Base-by-base conservation (phyloP, 2,797 vertebrate genomes). In the Acipenser ruthenus region DNA sequence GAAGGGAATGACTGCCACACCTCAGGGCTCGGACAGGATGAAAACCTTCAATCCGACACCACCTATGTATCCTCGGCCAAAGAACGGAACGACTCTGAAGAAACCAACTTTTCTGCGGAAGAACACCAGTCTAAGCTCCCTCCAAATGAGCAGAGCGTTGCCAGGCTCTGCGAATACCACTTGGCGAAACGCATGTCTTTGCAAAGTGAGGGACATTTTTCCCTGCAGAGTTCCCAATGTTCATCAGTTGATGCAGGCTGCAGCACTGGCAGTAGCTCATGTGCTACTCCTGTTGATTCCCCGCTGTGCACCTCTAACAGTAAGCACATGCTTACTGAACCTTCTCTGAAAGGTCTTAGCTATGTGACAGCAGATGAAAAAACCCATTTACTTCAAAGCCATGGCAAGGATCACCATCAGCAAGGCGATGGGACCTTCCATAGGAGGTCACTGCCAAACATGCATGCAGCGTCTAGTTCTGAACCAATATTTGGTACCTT, bases 211-310 rank as follows among this genome's bases (percentile, higher is more conserved):
- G 94, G 93, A 47, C 83, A 91, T 71, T 93, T 95, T 79, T 97
- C 95, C 0, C 90, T 98, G 50, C 95, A 97, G 74, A 95, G 93
- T 73, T 98, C 97, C 0, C 95, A 98, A 71, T 93, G 93, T 79
- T 99, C 96, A 12, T 98, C 95, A 2, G 93, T 98, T 71, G 97
- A 99, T 6, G 96, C 94, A 0, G 94, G 95, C 62, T 97, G 95
- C 71, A 93, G 93, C 81, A 94, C 95, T 0, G 94, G 95, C 73
- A 93, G 96, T 77, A 94, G 92, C 71, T 86, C 92, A 0, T 95
- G 94, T 23, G 91, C 89, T 76, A 97, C 95, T 0, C 96, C 96
- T 0, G 88, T 95, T 78, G 95, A 98, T 75, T 97, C 97, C n/a
- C 95, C 95, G 0, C 92, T 95, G 73, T 98, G 95, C 79, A 84